These are phyloP conservation scores for Trypoxylon attenuatum DNA, from an alignment of 2,888 invertebrate genomes.

Conservation along the genomic window DNA sequence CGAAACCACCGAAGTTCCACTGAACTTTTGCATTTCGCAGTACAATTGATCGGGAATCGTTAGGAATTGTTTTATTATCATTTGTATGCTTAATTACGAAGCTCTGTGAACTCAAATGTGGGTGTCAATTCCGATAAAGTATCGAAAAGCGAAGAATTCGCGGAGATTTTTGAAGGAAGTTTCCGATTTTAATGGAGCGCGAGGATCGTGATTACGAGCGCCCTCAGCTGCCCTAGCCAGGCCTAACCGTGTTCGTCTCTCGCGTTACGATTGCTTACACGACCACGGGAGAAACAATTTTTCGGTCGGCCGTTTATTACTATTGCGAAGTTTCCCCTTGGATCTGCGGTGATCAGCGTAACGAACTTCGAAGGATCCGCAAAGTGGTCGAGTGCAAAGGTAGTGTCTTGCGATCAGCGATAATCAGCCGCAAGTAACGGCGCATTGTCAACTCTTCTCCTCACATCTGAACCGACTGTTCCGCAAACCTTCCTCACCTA, in stretches of 20 bases:
- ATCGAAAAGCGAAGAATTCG: too few species aligned
- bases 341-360: slow-evolving; percentile 6
- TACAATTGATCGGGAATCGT: too few species aligned
- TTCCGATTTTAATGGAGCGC: slow-evolving; percentile 17
- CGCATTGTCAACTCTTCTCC: slow-evolving; percentile 20
- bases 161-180: not conserved
- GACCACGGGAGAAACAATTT: slow-evolving; percentile 39
- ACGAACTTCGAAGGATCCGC: slow-evolving; percentile 16
- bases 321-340: slow-evolving; percentile 23
- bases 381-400: slow-evolving; percentile 32
- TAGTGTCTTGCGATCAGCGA: slow-evolving; percentile 12
- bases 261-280: slow-evolving; percentile 40
- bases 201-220: slow-evolving; percentile 22
- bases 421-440: not conserved
- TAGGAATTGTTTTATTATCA: too few species aligned
- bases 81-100: too few species aligned
- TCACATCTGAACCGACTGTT: slow-evolving; percentile 29
- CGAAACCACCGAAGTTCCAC: too few species aligned
- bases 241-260: slow-evolving; percentile 57
- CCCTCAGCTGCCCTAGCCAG: slow-evolving; percentile 42
- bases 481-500: too few species aligned
- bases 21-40: too few species aligned
- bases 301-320: slow-evolving; percentile 29
- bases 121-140: too few species aligned
- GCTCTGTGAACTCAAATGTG: too few species aligned